Evolutionary conservation across 2,113 vertebrate species (phyloP), one percentile per base, ranked within the genome.

Genomic region (Mormyrus iriodes): DNA sequence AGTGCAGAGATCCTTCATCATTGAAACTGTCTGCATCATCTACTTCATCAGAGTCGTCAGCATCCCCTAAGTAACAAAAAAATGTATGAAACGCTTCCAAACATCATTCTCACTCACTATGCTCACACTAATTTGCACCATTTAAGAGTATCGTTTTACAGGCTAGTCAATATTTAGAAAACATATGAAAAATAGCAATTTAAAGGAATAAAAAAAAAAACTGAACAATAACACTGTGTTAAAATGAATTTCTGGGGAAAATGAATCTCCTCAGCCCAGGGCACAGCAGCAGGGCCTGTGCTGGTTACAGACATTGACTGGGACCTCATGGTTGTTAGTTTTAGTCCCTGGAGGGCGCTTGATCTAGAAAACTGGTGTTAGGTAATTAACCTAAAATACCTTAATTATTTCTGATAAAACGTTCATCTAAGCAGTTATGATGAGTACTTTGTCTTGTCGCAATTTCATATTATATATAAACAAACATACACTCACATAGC

Each of bases 1-100:
- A 99, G 46, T 96, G 95, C 93, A 97, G 87, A 0, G 98, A 99
- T 65, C 92, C 55, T 2, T 94, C 95, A 4, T 99, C 98, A n/a
- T 95, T 94, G 94, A 94, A 96, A 93, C 35, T 92, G 94, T 95
- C 95, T 55, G 92, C 92, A 15, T 96, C 95, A 44, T 98, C 97
- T 4, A 92, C 91, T 0, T 97, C 96, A 1, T 97, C 96, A 0
- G 94, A 95, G 55, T 97, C 96, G 89, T 97, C 97, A 15, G 92
- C 82, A 88, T 95, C 97, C 92, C 92, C 96, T 97, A 89, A 1
- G 91, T 69, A 73, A 85, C 17, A 27, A 46, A 4, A 3, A 24
- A 17, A 17, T 24, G 7, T 21, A 31, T 53, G n/a, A 27, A 27
- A 55, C 27, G 7, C 31, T 39, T 39, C 13, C 69, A 76, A 15